phyloP scores from a whole-genome alignment of 2,888 invertebrate genomes.

The Mimas tiliae region DNA sequence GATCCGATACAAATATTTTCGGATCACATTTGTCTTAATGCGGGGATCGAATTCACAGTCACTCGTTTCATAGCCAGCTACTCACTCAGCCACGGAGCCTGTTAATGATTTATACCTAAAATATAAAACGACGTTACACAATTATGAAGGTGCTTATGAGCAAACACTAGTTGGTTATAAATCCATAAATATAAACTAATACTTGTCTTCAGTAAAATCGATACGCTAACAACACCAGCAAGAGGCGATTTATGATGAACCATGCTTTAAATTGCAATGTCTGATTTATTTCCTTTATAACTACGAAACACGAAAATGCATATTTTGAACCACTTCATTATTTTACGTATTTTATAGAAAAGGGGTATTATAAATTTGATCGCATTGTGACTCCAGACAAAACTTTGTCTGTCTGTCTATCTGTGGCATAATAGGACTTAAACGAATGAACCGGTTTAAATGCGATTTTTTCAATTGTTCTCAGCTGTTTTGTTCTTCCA shows the following conservation, averaged over 20 bases:
- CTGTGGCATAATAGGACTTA: no score
- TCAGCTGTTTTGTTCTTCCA: no score
- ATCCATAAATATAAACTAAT: slow-evolving; percentile 1
- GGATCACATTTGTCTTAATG: not conserved
- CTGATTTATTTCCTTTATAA: not conserved
- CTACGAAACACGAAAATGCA: not conserved
- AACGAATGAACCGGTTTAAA: no score
- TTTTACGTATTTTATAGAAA: no score
- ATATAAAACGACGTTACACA: not conserved
- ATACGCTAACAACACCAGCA: not conserved
- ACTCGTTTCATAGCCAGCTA: no score
- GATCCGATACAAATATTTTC: no score
- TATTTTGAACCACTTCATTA: not conserved
- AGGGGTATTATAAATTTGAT: no score
- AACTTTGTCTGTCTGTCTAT: no score
- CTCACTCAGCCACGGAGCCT: no score
- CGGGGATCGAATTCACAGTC: not conserved
- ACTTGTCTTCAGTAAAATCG: not conserved
- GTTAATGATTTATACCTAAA: not conserved
- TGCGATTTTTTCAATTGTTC: no score
- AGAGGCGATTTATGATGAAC: slow-evolving; percentile 1
- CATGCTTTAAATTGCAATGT: not conserved
- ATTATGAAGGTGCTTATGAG: not conserved
- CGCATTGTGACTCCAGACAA: no score
- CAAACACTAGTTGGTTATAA: slow-evolving; percentile 5